Evolutionary conservation across 53 echinoderm and acorn worm genomes (phyloP).

Genomic region (Holothuria scabra): DNA sequence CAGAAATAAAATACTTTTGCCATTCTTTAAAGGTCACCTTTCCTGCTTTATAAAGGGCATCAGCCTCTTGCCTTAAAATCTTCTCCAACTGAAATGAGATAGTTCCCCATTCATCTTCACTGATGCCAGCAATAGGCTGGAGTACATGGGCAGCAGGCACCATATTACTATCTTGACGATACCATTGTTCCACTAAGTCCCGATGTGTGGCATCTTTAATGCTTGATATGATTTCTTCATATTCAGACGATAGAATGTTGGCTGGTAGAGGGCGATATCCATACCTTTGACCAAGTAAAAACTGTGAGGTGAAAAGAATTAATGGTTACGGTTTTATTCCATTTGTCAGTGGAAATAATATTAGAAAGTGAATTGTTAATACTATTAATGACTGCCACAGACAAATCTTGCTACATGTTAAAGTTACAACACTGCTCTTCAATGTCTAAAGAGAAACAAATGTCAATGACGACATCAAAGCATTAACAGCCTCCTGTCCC

Average conservation of each 20-base stretch:
- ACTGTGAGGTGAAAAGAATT: conserved; percentile 53
- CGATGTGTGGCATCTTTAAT: conserved; percentile 47
- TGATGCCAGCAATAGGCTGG: conserved; percentile 77
- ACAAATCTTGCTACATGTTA: no score
- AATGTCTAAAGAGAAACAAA: no score
- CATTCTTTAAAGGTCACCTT: conserved; percentile 59
- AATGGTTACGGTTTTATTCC: not conserved
- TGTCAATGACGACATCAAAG: no score
- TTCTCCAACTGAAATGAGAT: conserved; percentile 64
- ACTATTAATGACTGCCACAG: no score
- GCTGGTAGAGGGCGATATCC: conserved; percentile 90
- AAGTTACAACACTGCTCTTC: no score
- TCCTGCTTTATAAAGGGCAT: conserved; percentile 57
- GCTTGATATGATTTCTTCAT: conserved; percentile 61
- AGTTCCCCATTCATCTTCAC: conserved; percentile 56
- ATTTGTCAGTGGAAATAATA: not conserved
- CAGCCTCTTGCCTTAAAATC: conserved; percentile 72
- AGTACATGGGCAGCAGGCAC: conserved; percentile 80
- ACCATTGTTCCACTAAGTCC: conserved; percentile 77
- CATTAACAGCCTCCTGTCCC: no score
- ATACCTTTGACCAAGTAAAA: conserved; percentile 95
- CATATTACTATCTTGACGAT: conserved; percentile 75
- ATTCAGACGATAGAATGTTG: conserved; percentile 72
- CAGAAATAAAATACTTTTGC: conserved; percentile 80
- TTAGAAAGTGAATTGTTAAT: no score